Conservation (phyloP, 2,113 vertebrate genomes). For the Phaethornis superciliosus region DNA sequence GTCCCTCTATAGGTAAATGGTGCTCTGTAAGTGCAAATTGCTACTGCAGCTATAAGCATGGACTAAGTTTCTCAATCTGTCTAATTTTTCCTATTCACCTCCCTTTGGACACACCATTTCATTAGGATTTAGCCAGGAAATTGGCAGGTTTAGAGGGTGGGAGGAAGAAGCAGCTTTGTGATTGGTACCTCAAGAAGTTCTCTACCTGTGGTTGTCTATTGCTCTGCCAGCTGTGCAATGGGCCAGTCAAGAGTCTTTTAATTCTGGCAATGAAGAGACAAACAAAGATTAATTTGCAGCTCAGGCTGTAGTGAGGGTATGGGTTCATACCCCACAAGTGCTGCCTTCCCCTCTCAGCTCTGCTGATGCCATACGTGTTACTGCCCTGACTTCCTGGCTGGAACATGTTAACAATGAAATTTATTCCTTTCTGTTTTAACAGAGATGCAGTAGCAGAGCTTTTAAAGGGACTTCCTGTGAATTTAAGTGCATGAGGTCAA, state of each 20-base stretch:
- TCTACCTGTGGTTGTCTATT: not conserved
- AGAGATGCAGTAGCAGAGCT: not conserved
- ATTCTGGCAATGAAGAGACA: not conserved
- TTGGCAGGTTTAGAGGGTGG: not conserved
- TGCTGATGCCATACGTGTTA: not conserved
- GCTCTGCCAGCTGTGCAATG: not conserved
- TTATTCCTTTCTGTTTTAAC: not conserved
- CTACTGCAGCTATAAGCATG: not conserved
- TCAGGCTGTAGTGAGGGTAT: not conserved
- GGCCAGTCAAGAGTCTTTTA: not conserved
- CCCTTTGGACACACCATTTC: not conserved
- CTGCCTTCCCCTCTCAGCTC: not conserved
- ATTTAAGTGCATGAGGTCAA: not conserved
- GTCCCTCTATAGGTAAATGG: not conserved
- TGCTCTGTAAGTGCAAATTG: not conserved
- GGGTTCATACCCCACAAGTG: rapidly evolving
- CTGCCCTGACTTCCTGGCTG: not conserved
- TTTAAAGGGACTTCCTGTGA: not conserved
- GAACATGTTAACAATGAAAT: not conserved
- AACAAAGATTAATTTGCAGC: not conserved
- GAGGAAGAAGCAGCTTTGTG: not conserved
- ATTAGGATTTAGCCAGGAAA: not conserved
- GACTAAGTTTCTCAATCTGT: not conserved
- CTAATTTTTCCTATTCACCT: not conserved
- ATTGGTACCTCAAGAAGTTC: not conserved